Conservation (phyloP, 2,888 invertebrate species). For the Nemurella pictetii region DNA sequence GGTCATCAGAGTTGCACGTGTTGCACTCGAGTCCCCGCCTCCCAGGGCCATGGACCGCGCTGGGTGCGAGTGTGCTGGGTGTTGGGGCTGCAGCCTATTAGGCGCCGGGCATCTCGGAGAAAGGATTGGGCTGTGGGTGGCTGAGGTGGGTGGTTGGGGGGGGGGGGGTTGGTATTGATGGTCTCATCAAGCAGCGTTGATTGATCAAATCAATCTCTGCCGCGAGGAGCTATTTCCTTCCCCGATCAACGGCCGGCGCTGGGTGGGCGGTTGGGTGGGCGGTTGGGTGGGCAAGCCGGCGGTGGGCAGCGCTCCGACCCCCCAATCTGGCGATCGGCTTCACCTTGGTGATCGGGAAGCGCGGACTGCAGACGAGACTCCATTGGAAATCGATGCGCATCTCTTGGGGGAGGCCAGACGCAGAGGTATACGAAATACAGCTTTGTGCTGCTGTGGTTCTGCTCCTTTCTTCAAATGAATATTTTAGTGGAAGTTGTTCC, state of each 20-base stretch:
- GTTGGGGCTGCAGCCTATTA: not conserved
- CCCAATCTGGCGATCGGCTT: no score
- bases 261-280: no score
- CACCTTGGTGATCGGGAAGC: no score
- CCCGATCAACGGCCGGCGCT: not conserved
- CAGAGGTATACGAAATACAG: no score
- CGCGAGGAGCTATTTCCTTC: not conserved
- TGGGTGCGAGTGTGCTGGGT: not conserved
- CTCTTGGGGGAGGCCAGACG: no score
- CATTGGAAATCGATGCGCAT: not conserved
- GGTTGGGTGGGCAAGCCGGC: no score
- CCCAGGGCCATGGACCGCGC: not conserved
- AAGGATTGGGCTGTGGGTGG: not conserved
- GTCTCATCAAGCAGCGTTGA: not conserved
- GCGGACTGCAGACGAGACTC: not conserved
- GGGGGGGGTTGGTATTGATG: not conserved
- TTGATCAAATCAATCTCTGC: slow-evolving; percentile 28
- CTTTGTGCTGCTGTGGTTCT: no score
- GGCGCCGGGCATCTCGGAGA: not conserved
- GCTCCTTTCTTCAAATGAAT: not conserved
- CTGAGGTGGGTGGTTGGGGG: not conserved
- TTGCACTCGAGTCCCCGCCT: no score
- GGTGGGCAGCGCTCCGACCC: no score
- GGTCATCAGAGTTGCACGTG: not conserved
- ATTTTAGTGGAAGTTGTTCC: not conserved